Evolutionary conservation across 2,888 invertebrate species (phyloP).

Genomic region (Sarcophaga subvicina): DNA sequence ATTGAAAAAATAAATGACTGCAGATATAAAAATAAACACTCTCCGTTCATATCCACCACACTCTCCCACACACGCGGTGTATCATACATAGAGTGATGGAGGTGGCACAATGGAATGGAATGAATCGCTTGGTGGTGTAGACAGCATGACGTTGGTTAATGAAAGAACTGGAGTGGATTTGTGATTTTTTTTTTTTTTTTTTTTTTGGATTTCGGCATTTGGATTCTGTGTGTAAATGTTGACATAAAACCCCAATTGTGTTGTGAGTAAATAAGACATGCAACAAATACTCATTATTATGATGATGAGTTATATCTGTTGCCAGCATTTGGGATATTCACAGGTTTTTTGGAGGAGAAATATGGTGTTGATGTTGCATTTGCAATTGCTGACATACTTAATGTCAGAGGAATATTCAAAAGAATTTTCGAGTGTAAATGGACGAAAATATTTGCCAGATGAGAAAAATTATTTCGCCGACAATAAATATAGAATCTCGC

Average conservation of each 20-base stretch:
- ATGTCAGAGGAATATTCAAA: too few species aligned
- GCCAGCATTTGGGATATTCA: too few species aligned
- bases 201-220: background rate
- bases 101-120: background rate
- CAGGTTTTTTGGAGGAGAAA: background rate
- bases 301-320: too few species aligned
- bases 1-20: slow-evolving; percentile 65
- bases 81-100: slow-evolving; percentile 5
- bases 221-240: background rate
- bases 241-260: background rate
- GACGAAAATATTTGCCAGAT: too few species aligned
- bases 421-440: too few species aligned
- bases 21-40: slow-evolving; percentile 62
- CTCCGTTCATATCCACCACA: background rate
- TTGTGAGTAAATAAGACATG: background rate
- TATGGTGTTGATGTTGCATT: too few species aligned
- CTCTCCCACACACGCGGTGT: background rate
- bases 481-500: too few species aligned
- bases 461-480: too few species aligned
- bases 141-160: slow-evolving; percentile 60
- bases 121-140: slow-evolving; percentile 19
- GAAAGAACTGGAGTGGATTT: background rate
- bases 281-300: background rate
- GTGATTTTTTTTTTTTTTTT: background rate
- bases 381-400: too few species aligned